Evolutionary conservation across 2,888 invertebrate genomes (phyloP).

Genomic region (Elmis aenea): DNA sequence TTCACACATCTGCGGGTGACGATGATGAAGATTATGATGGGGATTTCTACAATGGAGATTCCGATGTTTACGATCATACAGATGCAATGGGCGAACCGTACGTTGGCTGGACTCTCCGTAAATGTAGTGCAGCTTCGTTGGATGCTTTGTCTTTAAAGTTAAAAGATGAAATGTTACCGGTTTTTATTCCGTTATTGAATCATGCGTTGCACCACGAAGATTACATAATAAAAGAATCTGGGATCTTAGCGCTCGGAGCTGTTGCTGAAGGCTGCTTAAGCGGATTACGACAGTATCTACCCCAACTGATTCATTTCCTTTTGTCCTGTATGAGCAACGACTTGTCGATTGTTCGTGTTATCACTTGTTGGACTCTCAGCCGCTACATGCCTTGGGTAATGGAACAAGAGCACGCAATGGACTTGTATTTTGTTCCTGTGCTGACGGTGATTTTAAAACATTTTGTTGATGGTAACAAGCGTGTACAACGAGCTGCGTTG

Average conservation of each 20-base stretch:
- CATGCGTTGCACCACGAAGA: conserved; percentile 90
- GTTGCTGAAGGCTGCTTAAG: conserved; percentile 54
- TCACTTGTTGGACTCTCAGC: conserved; percentile 74
- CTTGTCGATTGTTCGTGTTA: conserved; percentile 66
- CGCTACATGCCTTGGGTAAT: conserved; percentile 72
- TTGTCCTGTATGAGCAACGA: conserved; percentile 61
- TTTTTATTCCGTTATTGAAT: conserved; percentile 90
- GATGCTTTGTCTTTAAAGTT: conserved; percentile 97
- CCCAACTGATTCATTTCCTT: conserved; percentile 64
- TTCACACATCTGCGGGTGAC: conserved; percentile 58
- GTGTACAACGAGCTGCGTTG: conserved; percentile 74
- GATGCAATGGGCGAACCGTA: conserved; percentile 43
- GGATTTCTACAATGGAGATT: conserved; percentile 56
- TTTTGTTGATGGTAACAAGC: conserved; percentile 67
- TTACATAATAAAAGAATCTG: conserved; percentile 95
- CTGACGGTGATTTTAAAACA: conserved; percentile 65
- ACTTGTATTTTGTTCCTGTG: conserved; percentile 60
- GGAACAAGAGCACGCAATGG: conserved; percentile 51
- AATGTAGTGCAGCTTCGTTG: conserved; percentile 96
- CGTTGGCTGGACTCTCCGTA: conserved; percentile 85
- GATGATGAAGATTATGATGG: conserved; percentile 51
- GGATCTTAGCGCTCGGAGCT: conserved; percentile 78
- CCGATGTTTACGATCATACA: conserved; percentile 77
- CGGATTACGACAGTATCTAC: conserved; percentile 64
- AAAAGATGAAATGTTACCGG: conserved; percentile 85